Base-by-base conservation (phyloP, 2,113 vertebrate genomes). In the Cyphomyrus discorhynchus region DNA sequence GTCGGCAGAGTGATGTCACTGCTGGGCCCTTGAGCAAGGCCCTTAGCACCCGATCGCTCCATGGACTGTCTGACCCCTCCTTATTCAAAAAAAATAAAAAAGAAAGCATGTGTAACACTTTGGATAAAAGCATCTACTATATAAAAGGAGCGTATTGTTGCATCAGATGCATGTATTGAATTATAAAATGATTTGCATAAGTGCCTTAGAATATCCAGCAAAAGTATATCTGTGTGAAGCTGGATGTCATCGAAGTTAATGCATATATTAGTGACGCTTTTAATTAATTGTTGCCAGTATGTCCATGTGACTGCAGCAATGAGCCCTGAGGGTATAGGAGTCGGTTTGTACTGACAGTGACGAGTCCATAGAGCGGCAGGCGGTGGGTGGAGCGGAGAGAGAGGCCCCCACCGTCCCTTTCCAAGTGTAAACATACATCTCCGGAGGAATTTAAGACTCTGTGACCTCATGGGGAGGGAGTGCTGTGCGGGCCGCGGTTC, bases 391-490 rank as follows among this genome's bases (percentile, higher is more conserved):
- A 80, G 35, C 15, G 35, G 35, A 31, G 45, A 15, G 7, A 86
- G 7, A 53, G n/a, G 21, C 85, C 47, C 49, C 13, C 50, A 0
- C n/a, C 19, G 1, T 35, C 49, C n/a, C 45, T n/a, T 58, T 58
- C 62, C 49, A 70, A 89, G 74, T 82, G 82, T 89, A 89, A 89
- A 89, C 89, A 89, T 50, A 89, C 80, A 89, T 56, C 89, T 84
- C 82, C 7, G 46, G 80, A 89, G 89, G 89, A 89, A 89, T 66
- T 45, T 62, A 66, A 86, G 82, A 85, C 89, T 86, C 39, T 19
- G 47, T 89, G 89, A 89, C 89, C 50, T 62, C 80, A 66, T 50
- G 27, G 50, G 53, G 77, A 86, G 82, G 17, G 27, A 17, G 46
- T 45, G n/a, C 24, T 31, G 46, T 42, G 50, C 24, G 24, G 53